A percentile compares a stretch with the other conserved stretches of the same genome.
These are phyloP conservation scores for Apodemus agrarius DNA, from an alignment of 2,797 vertebrate species.

Conservation along the genomic window DNA sequence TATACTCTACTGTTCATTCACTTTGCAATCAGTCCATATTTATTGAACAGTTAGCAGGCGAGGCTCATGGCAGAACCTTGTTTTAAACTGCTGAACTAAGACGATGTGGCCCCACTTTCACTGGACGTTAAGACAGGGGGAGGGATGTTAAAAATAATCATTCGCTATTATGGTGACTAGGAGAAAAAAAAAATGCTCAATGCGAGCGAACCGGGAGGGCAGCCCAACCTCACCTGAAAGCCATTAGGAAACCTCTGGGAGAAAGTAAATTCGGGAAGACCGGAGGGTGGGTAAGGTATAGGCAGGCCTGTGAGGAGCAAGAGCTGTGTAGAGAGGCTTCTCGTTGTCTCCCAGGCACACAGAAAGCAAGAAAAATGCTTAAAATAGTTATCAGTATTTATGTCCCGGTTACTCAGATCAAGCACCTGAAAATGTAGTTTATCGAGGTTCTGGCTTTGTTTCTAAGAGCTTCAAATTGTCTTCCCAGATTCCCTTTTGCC, in stretches of 20 bases:
- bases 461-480: not conserved
- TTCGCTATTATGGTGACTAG: not conserved
- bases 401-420: not conserved
- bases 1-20: not conserved
- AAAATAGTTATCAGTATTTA: not conserved
- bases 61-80: not conserved
- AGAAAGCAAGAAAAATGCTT: not conserved
- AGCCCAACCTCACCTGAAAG: not conserved
- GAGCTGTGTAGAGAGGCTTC: not conserved
- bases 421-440: not conserved
- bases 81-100: not conserved
- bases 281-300: not conserved
- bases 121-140: not conserved
- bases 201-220: constrained; percentile 15
- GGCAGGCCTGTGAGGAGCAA: not conserved
- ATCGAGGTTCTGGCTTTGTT: not conserved
- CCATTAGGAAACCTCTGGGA: not conserved
- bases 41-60: not conserved
- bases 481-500: not conserved
- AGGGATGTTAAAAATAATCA: not conserved
- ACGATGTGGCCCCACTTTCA: not conserved
- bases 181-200: not conserved
- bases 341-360: not conserved
- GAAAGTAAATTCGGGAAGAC: not conserved
- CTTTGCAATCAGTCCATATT: constrained; percentile 1